A percentile compares a stretch with the other conserved stretches of the same genome.
Evolutionary conservation across 2,797 vertebrate genomes (phyloP).

Genomic region (Thamnophis elegans): DNA sequence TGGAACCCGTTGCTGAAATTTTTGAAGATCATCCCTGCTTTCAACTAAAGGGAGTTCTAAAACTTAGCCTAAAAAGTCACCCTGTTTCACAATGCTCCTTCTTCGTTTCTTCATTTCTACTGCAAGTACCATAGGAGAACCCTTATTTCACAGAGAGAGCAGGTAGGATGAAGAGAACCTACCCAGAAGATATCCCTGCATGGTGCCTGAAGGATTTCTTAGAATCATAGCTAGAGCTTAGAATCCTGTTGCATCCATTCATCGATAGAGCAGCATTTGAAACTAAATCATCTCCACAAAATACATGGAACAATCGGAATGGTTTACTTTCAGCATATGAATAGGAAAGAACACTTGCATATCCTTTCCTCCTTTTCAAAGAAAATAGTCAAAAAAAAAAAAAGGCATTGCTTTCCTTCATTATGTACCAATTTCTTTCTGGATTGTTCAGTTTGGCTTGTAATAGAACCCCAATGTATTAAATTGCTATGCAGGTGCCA

Average conservation of each 20-base stretch:
- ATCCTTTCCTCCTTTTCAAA: too few species aligned
- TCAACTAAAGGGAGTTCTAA: background rate
- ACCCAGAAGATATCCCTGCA: background rate
- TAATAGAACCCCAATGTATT: background rate
- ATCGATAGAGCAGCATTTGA: background rate
- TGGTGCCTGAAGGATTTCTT: background rate
- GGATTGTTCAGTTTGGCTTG: background rate
- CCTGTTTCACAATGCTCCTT: too few species aligned
- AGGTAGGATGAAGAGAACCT: background rate
- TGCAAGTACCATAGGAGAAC: background rate
- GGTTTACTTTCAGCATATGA: background rate
- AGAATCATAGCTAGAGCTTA: background rate
- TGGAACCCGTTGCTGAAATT: too few species aligned
- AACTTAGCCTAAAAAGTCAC: too few species aligned
- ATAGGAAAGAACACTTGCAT: background rate
- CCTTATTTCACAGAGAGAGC: background rate
- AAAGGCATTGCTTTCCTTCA: background rate
- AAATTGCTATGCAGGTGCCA: background rate
- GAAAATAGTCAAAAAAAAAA: background rate
- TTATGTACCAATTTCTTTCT: background rate
- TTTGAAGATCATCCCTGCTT: background rate
- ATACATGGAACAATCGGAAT: background rate
- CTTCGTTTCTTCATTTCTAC: background rate
- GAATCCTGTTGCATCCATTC: background rate
- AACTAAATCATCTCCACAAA: background rate